Percentiles rank a stretch among this genome's conserved stretches.
Evolutionary conservation across 2,888 invertebrate species (phyloP).

Genomic region (Stenurella melanura): DNA sequence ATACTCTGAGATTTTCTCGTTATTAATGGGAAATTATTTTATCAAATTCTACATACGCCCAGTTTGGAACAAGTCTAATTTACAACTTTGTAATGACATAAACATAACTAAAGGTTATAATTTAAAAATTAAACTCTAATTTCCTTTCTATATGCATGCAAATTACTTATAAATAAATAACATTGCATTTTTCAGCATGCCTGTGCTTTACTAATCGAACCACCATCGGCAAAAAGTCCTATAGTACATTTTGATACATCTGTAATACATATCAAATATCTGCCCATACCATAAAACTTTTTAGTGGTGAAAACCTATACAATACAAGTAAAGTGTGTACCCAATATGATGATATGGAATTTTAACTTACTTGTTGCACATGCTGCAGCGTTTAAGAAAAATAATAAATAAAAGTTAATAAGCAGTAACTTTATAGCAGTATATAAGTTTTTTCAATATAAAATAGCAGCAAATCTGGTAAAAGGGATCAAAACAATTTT

Average conservation of each 20-base stretch:
- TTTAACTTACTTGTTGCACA: conserved; percentile 79
- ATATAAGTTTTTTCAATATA: not conserved
- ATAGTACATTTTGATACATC: not conserved
- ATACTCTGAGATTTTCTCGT: too few species aligned
- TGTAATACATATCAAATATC: not conserved
- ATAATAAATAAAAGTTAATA: conserved; percentile 34
- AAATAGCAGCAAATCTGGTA: not conserved
- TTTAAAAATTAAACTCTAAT: too few species aligned
- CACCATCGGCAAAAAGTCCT: not conserved
- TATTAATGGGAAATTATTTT: too few species aligned
- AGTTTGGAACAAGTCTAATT: too few species aligned
- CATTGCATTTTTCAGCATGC: not conserved
- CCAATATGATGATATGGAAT: conserved; percentile 24
- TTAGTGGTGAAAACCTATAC: not conserved
- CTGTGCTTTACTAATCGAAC: not conserved
- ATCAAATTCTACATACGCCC: too few species aligned
- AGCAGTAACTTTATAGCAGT: conserved; percentile 42
- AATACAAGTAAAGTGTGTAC: not conserved
- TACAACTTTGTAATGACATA: too few species aligned
- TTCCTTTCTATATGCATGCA: not conserved
- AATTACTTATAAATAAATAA: not conserved
- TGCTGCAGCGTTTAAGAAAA: conserved; percentile 75
- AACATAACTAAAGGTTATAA: too few species aligned
- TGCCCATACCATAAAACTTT: not conserved
- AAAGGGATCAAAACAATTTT: too few species aligned